Evolutionary conservation across 2,113 vertebrate genomes (phyloP).

Genomic region (Gallinago media): DNA sequence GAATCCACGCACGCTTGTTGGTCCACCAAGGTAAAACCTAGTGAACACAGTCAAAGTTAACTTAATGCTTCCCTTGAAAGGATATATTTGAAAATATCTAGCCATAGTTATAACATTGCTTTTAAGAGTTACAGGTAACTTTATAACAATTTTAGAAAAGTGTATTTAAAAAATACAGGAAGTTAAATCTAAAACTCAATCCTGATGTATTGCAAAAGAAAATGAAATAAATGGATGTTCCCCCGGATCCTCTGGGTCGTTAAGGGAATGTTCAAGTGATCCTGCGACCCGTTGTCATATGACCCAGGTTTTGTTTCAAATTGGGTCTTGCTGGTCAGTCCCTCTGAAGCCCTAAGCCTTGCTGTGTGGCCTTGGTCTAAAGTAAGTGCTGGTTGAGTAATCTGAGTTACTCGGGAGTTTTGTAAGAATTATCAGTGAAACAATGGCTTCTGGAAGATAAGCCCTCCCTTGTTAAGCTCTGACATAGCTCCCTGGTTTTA

Average conservation of each 20-base stretch:
- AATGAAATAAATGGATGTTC: not conserved
- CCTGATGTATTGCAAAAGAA: not conserved
- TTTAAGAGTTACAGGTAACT: not conserved
- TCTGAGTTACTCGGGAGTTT: constrained; percentile 76
- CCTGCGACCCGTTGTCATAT: constrained; percentile 64
- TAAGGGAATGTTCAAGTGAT: constrained; percentile 27
- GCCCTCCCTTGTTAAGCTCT: constrained; percentile 73
- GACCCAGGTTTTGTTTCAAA: constrained; percentile 69
- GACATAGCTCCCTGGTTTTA: constrained; percentile 74
- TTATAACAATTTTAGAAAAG: not conserved
- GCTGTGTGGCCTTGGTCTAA: constrained; percentile 83
- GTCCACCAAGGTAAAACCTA: constrained; percentile 96
- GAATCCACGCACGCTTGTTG: constrained; percentile 95
- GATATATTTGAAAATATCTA: not conserved
- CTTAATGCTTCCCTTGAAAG: not conserved
- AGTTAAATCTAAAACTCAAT: not conserved
- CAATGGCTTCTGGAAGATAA: constrained; percentile 76
- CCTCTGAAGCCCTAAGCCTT: constrained; percentile 61
- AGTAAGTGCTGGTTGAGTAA: constrained; percentile 84
- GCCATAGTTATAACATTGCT: not conserved
- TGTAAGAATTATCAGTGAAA: constrained; percentile 74
- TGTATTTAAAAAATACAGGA: not conserved
- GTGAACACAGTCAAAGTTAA: not conserved
- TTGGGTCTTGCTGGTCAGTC: constrained; percentile 65
- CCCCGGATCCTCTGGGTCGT: no score